Evolutionary conservation across 2,888 invertebrate species (phyloP).

Genomic region (Drosophila koepferae): DNA sequence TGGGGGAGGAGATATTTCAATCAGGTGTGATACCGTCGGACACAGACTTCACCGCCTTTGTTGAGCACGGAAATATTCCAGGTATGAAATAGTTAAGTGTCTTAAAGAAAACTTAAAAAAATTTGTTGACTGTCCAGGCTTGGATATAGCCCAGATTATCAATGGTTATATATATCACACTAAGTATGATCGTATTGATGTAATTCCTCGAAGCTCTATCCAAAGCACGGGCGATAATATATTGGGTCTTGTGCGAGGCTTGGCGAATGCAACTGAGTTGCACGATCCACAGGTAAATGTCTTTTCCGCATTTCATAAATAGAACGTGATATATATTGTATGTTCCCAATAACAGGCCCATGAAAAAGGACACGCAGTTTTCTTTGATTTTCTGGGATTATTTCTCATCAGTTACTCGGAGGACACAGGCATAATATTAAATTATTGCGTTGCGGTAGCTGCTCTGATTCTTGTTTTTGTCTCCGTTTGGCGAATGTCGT

Average conservation of each 20-base stretch:
- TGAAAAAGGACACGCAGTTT: too few species aligned
- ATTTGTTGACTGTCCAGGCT: constrained; percentile 85
- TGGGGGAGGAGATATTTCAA: constrained; percentile 88
- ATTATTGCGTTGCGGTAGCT: too few species aligned
- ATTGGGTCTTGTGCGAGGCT: constrained; percentile 86
- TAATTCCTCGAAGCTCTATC: constrained; percentile 88
- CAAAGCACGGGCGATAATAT: constrained; percentile 91
- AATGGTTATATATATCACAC: constrained; percentile 93
- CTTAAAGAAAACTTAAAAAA: neutral
- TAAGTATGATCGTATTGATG: constrained; percentile 88
- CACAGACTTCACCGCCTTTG: constrained; percentile 88
- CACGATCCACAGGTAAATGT: constrained; percentile 70
- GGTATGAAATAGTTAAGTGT: constrained; percentile 82
- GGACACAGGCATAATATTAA: too few species aligned
- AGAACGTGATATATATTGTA: too few species aligned
- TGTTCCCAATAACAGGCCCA: neutral
- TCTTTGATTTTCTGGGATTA: too few species aligned
- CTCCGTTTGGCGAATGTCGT: too few species aligned
- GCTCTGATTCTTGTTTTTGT: too few species aligned
- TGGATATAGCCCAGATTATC: constrained; percentile 90
- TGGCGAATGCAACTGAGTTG: constrained; percentile 85
- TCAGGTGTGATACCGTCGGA: constrained; percentile 88
- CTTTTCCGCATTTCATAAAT: too few species aligned
- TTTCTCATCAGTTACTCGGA: too few species aligned
- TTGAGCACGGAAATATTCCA: constrained; percentile 87